Evolutionary conservation across 1,140 invertebrate species (phyloP), one percentile per base, ranked within the genome.

Genomic region (Lepeophtheirus salmonis): DNA sequence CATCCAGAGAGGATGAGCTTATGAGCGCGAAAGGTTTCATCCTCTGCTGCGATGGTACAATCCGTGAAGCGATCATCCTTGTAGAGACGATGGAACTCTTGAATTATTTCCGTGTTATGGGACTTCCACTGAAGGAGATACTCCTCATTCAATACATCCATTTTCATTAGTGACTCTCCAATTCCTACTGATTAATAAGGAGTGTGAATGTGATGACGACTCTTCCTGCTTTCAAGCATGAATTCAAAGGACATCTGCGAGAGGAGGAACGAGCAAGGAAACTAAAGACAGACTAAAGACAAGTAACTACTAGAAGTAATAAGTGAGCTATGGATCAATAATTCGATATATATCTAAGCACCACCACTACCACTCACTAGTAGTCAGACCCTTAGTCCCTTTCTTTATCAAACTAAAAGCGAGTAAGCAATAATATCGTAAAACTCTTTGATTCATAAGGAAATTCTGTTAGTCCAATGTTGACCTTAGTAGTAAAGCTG

Each of bases 1-100:
- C 61, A 62, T 3, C 56, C 61, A 17, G 61, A 62, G 2, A 62
- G 41, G 20, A 62, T 52, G 13, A 62, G 25, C 58, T 50, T 62
- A 22, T 62, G 61, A 3, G 61, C 61, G 3, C 23, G 17, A 26
- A 62, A 62, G 50, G 48, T 60, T 25, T 25, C 23, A 13, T 59
- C 59, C 16, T 60, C 59, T 12, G 48, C 41, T 1, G 59, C 30
- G 13, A 60, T 50, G 3, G 59, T 60, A 1, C 25, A 24, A 14
- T 60, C 59, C 1, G 59, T 60, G 59, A 60, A 60, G 16, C 22
- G 22, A 23, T 60, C 59, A 24, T 60, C 50, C 50, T 52, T 52
- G 50, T 10, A 52, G n/a, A 52, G 21, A 16, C 21, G 4, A 16
- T 52, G 50, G 20, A 52, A 52, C 50, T 52, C 50, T 16, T 16